Conservation (phyloP, 2,797 vertebrate genomes). For the Brachyalestes nurse region DNA sequence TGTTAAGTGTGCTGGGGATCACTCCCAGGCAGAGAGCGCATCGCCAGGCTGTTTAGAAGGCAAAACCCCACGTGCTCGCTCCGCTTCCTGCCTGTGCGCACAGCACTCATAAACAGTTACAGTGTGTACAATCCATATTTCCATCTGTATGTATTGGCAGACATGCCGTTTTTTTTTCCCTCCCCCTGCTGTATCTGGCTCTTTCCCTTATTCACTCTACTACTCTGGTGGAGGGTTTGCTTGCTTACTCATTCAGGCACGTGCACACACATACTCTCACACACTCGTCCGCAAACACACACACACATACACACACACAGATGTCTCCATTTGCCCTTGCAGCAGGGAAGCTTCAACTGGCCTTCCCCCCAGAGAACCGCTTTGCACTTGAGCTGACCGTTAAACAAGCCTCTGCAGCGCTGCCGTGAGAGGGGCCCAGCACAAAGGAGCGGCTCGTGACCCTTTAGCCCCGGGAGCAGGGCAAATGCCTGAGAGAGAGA, state of each 20-base stretch:
- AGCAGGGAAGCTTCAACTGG: conserved; percentile 61
- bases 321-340: conserved; percentile 66
- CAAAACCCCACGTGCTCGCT: neutral
- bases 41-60: neutral
- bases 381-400: conserved; percentile 73
- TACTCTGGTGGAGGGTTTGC: conserved; percentile 8
- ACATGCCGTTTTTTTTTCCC: neutral
- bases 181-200: neutral
- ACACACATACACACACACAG: conserved; percentile 54
- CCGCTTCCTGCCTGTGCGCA: conserved; percentile 15
- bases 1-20: conserved; percentile 25
- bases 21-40: conserved; percentile 1
- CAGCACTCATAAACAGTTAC: conserved; percentile 10
- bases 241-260: conserved; percentile 16
- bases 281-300: neutral
- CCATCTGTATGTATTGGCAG: conserved; percentile 16
- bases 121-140: conserved; percentile 19
- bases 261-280: conserved; percentile 31
- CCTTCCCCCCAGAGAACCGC: conserved; percentile 64
- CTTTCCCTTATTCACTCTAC: neutral
- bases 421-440: conserved; percentile 70
- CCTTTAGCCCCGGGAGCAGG: conserved; percentile 58
- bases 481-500: conserved; percentile 43
- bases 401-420: conserved; percentile 76
- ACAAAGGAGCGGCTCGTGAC: conserved; percentile 72